These are phyloP conservation scores for Platysteira castanea DNA, from an alignment of 2,113 vertebrate species.

Conservation along the genomic window DNA sequence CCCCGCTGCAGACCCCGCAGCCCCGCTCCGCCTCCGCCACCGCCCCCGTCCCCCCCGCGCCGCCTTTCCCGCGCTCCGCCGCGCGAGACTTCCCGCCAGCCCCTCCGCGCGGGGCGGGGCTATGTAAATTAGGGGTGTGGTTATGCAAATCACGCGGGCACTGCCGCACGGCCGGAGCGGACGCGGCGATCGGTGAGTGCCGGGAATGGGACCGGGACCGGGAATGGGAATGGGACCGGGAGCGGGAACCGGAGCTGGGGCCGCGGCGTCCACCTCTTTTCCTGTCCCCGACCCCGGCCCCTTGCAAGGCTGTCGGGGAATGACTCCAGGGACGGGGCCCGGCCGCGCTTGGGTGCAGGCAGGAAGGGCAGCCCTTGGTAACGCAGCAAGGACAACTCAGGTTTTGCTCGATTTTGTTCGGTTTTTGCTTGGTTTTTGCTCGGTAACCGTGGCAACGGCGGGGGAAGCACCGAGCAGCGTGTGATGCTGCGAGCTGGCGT, in stretches of 20 bases:
- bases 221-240: accelerated
- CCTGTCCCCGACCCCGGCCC: neutral
- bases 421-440: neutral
- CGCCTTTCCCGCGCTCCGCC: neutral
- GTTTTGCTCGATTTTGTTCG: neutral
- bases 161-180: neutral
- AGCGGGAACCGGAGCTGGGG: accelerated
- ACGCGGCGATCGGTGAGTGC: neutral
- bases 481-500: neutral
- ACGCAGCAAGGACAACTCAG: neutral
- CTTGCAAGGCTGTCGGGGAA: too few relatives aligned
- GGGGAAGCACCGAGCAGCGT: neutral
- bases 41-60: neutral
- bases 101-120: accelerated
- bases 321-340: neutral
- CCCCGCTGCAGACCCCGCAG: neutral
- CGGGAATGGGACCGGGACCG: accelerated
- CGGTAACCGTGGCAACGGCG: neutral
- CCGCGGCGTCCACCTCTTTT: accelerated
- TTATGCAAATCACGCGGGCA: accelerated
- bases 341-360: neutral
- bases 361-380: neutral
- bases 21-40: neutral
- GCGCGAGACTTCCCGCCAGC: constrained; percentile 1
- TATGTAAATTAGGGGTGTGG: accelerated